Evolutionary conservation across 1,140 invertebrate genomes (phyloP), one percentile per base, ranked within the genome.

Genomic region (Neelides sp.): DNA sequence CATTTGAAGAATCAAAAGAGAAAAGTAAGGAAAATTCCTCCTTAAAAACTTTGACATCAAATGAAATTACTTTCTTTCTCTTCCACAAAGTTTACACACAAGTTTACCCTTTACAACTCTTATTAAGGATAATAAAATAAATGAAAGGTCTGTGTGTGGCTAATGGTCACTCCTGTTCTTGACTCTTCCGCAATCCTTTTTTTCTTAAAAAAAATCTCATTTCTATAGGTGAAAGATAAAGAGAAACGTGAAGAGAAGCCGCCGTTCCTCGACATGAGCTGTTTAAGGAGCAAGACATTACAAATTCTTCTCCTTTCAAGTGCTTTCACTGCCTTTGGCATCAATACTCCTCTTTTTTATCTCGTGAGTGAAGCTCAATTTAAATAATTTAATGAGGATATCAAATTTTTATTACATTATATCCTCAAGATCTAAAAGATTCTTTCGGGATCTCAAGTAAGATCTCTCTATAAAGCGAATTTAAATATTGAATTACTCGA

Each of bases 1-100:
- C 86, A 91, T 64, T 75, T 92, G 48, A 92, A 92, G 66, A 89
- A 86, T 64, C 86, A 91, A 67, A 86, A 88, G 63, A 72, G 83
- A 42, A 88, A 87, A 57, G 64, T 72, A 22, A 62, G 65, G 77
- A 81, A 65, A 82, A 82, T n/a, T n/a, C n/a, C n/a, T n/a, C n/a
- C n/a, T n/a, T n/a, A n/a, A n/a, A n/a, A n/a, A n/a, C n/a, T 19
- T 41, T 24, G 4, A 19, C 1, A 41, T 20, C 3, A 4, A 42
- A n/a, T 24, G 4, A 24, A 26, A 30, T 30, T 17, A 20, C 24
- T 15, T 2, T 27, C 4, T 3, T 4, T 41, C 26, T 7, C 26
- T 8, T 41, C 1, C n/a, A n/a, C 30, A 22, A 23, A 12, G 24
- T 44, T 44, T 4, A 19, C 4, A 7, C 24, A 7, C 19, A 8